A percentile compares a stretch with the other conserved stretches of the same genome.
phyloP scores from a whole-genome alignment of 2,113 vertebrate species.

The Pandion haliaetus region DNA sequence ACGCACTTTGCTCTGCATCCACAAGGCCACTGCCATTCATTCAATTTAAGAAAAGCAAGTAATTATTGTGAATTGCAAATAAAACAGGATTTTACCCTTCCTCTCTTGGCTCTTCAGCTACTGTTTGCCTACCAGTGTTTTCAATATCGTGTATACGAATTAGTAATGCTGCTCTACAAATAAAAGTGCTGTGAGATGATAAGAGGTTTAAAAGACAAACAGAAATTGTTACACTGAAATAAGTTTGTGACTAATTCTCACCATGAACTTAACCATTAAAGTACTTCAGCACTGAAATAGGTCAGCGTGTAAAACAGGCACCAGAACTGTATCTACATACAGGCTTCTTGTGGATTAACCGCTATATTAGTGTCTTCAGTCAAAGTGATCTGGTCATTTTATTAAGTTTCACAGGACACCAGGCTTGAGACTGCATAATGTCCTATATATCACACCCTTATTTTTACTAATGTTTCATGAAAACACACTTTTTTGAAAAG shows the following conservation, averaged over 20 bases:
- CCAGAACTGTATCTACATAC: neutral
- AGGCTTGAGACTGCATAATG: neutral
- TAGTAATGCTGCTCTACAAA: slow-evolving; percentile 9
- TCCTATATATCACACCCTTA: neutral
- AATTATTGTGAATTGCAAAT: neutral
- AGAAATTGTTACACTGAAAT: neutral
- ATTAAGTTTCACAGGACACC: neutral
- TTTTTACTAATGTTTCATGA: neutral
- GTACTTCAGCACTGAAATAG: neutral
- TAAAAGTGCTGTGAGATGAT: neutral
- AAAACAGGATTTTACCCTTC: neutral
- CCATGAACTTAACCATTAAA: neutral
- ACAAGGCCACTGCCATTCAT: neutral
- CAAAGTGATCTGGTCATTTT: neutral
- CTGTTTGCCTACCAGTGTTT: slow-evolving; percentile 8
- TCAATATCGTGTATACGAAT: neutral
- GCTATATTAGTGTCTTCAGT: neutral
- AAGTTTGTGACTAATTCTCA: neutral
- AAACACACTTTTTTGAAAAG: neutral
- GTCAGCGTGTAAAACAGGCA: neutral
- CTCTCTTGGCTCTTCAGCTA: neutral
- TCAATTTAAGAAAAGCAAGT: neutral
- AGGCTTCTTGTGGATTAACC: neutral
- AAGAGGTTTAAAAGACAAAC: slow-evolving; percentile 25
- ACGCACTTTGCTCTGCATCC: neutral